These are phyloP conservation scores for Ceyx margarethae DNA, from an alignment of 2,113 vertebrate genomes.

Conservation along the genomic window DNA sequence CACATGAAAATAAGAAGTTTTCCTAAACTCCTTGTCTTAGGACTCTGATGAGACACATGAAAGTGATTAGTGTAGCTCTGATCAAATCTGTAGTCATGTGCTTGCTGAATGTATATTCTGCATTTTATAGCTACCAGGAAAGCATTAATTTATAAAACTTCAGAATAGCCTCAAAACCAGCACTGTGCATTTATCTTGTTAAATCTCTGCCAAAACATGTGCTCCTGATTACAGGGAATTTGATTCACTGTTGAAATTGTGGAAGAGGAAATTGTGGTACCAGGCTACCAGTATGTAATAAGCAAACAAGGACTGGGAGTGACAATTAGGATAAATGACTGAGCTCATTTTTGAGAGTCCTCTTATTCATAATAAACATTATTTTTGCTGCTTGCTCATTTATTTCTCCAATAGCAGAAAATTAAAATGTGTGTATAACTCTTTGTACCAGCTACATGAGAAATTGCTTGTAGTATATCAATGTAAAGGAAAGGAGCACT, in stretches of 20 bases:
- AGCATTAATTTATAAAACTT: constrained; percentile 18
- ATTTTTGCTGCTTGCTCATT: not conserved
- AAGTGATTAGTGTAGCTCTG: not conserved
- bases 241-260: not conserved
- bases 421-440: not conserved
- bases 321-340: not conserved
- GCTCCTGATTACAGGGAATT: constrained; percentile 9
- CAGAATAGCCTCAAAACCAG: not conserved
- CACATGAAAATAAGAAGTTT: not conserved
- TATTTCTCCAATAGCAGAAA: not conserved
- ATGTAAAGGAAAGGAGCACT: not conserved
- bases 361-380: not conserved
- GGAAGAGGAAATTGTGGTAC: not conserved
- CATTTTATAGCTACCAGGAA: not conserved
- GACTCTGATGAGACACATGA: not conserved
- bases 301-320: not conserved
- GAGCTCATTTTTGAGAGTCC: not conserved
- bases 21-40: not conserved
- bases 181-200: constrained; percentile 5
- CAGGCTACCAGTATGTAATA: not conserved
- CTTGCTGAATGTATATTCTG: not conserved
- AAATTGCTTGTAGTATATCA: not conserved
- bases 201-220: constrained; percentile 18
- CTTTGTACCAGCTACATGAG: not conserved
- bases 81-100: not conserved